These are phyloP conservation scores for Holothuria leucospilota DNA, from an alignment of 53 echinoderm and acorn worm species.

Conservation along the genomic window DNA sequence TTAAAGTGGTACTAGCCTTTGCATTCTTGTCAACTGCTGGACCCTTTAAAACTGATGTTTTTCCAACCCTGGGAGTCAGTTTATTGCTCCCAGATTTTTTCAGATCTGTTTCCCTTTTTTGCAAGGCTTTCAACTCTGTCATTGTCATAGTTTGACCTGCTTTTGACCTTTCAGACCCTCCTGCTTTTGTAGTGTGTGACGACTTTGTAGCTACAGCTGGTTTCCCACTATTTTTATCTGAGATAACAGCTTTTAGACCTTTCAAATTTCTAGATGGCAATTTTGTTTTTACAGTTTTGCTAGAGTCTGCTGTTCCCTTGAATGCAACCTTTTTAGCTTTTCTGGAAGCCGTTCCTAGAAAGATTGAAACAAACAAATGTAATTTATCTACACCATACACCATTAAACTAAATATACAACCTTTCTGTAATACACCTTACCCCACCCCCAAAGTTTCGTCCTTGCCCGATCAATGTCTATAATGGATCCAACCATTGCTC, in stretches of 20 bases:
- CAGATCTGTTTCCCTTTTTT: not conserved
- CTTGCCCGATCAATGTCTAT: too few relatives aligned
- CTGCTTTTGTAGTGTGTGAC: not conserved
- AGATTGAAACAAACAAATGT: too few relatives aligned
- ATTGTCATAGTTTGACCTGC: not conserved
- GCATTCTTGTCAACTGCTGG: not conserved
- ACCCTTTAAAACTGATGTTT: not conserved
- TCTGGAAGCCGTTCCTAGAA: too few relatives aligned
- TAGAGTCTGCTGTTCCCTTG: too few relatives aligned
- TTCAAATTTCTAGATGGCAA: not conserved
- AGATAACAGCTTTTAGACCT: not conserved
- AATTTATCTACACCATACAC: too few relatives aligned
- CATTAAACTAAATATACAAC: too few relatives aligned
- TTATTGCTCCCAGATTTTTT: constrained; percentile 9
- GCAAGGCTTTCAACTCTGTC: not conserved
- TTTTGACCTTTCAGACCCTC: not conserved
- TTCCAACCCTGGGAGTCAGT: not conserved
- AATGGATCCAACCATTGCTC: too few relatives aligned
- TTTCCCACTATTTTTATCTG: not conserved
- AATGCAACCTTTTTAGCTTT: too few relatives aligned
- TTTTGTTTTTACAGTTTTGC: too few relatives aligned
- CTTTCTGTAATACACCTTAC: too few relatives aligned
- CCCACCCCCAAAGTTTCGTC: too few relatives aligned
- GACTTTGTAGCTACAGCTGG: not conserved
- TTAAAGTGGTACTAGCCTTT: not conserved